Evolutionary conservation across 1,140 invertebrate genomes (phyloP).

Genomic region (Manduca sexta): DNA sequence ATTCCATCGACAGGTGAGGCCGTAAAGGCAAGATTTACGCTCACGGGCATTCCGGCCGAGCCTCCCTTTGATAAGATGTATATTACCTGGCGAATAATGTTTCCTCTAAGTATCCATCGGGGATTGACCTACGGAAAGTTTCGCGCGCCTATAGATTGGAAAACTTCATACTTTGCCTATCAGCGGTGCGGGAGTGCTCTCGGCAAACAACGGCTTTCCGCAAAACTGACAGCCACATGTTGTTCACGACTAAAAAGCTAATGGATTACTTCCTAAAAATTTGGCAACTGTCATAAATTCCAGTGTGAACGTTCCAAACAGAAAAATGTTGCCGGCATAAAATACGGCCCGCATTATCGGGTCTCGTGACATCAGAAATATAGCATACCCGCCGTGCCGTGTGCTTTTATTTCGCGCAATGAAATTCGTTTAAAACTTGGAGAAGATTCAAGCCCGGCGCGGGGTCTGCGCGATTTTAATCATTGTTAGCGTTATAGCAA

Average conservation of each 20-base stretch:
- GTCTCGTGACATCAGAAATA: constrained; percentile 36
- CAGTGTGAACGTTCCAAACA: constrained; percentile 27
- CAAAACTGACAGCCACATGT: constrained; percentile 10
- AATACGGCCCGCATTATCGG: constrained; percentile 27
- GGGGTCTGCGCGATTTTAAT: constrained; percentile 44
- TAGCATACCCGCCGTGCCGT: constrained; percentile 20
- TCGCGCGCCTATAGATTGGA: constrained; percentile 34
- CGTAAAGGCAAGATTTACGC: constrained; percentile 71
- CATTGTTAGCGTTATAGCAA: constrained; percentile 43
- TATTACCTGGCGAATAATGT: constrained; percentile 50
- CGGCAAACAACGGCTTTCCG: too few relatives aligned
- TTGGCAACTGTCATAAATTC: constrained; percentile 33
- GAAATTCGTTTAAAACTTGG: constrained; percentile 65
- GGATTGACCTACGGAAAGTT: constrained; percentile 39
- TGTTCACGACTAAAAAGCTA: constrained; percentile 16
- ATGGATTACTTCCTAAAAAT: constrained; percentile 33
- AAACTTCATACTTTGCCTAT: constrained; percentile 32
- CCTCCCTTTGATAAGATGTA: constrained; percentile 64
- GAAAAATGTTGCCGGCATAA: constrained; percentile 35
- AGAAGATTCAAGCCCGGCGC: constrained; percentile 44
- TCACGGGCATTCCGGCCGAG: constrained; percentile 45
- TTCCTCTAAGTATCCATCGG: constrained; percentile 42
- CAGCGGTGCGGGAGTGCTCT: constrained; percentile 3
- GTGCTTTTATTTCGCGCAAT: constrained; percentile 51
- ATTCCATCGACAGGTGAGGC: constrained; percentile 70